A percentile compares a stretch with the other conserved stretches of the same genome.
Conservation (phyloP, 37 sponge, comb jelly and placozoan species). For the Theonella swinhoei region DNA sequence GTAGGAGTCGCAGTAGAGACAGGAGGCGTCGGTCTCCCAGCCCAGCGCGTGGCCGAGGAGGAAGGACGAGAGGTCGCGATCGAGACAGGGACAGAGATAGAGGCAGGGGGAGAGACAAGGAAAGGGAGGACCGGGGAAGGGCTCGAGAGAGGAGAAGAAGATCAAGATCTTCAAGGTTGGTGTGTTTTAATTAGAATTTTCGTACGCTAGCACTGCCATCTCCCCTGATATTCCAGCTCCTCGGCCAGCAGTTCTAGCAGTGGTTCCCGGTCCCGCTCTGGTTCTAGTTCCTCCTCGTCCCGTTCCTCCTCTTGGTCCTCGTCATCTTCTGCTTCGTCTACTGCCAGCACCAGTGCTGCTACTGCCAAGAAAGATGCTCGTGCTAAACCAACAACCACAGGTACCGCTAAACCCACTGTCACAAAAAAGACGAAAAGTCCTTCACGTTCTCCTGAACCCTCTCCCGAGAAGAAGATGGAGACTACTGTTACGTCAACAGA, state of each 20-base stretch:
- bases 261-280: conserved; percentile 38
- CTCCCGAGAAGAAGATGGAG: background rate
- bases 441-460: background rate
- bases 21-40: conserved; percentile 20
- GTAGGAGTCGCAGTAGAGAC: conserved; percentile 43
- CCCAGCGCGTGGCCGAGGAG: conserved; percentile 3
- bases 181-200: conserved; percentile 32
- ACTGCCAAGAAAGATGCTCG: conserved; percentile 29
- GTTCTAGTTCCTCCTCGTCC: conserved; percentile 12
- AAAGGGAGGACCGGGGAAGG: conserved; percentile 33
- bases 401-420: background rate
- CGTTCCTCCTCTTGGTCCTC: conserved; percentile 54
- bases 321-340: conserved; percentile 28
- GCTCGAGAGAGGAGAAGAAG: conserved; percentile 6
- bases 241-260: conserved; percentile 40
- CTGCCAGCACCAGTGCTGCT: conserved; percentile 32
- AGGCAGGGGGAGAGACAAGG: conserved; percentile 14
- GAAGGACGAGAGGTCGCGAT: too few species aligned
- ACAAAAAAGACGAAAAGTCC: conserved; percentile 23
- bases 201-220: too few species aligned
- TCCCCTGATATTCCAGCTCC: background rate
- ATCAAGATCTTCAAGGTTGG: background rate
- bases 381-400: background rate
- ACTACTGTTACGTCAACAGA: background rate
- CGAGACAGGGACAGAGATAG: conserved; percentile 31